Conservation (phyloP, 2,797 vertebrate species). For the Cygnus olor region DNA sequence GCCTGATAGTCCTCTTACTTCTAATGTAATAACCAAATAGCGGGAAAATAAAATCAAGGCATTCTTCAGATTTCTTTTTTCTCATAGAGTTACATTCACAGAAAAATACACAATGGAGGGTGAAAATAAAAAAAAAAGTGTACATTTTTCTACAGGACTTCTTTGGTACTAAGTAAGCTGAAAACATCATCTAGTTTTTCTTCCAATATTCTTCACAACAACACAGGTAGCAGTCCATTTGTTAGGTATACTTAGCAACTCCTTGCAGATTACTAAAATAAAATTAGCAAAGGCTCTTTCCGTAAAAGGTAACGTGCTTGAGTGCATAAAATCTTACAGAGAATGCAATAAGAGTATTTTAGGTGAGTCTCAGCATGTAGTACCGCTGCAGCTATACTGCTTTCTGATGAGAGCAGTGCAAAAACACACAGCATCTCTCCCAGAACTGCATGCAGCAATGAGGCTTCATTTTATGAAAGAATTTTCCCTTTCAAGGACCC, state of each 20-base stretch:
- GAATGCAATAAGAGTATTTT: not conserved
- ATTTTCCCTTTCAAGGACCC: not conserved
- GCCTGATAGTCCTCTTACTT: not conserved
- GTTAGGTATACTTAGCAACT: not conserved
- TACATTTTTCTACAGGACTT: not conserved
- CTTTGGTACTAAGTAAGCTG: not conserved
- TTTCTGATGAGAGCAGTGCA: not conserved
- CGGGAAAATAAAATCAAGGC: not conserved
- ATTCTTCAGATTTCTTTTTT: not conserved
- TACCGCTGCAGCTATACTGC: not conserved
- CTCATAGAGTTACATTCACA: not conserved
- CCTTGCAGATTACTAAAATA: not conserved
- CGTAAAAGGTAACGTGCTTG: not conserved
- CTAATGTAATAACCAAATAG: not conserved
- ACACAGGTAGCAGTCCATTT: not conserved
- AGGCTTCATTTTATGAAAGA: not conserved
- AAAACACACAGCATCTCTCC: not conserved
- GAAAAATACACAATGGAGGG: not conserved
- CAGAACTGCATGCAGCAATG: not conserved
- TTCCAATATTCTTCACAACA: not conserved
- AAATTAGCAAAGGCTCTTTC: not conserved
- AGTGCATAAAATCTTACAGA: not conserved
- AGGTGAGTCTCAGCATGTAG: not conserved
- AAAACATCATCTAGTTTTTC: not conserved
- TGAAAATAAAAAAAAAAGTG: not conserved